Percentiles rank a stretch among this genome's conserved stretches.
phyloP scores from a whole-genome alignment of 2,888 invertebrate genomes.

The Mesoligia furuncula region DNA sequence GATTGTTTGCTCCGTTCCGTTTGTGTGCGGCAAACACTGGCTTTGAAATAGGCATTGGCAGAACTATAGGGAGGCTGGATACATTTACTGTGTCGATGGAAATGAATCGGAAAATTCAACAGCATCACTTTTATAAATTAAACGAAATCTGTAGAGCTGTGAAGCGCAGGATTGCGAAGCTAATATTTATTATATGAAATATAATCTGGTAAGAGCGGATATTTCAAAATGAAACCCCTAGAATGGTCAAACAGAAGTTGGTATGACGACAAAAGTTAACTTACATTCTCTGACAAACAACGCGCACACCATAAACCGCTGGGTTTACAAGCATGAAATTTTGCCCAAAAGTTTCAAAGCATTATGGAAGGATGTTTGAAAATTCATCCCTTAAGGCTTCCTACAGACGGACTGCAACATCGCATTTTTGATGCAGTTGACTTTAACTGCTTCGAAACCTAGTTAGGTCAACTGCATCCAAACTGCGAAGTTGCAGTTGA shows the following conservation, averaged over 20 bases:
- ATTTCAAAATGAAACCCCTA: background rate
- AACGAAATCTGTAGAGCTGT: background rate
- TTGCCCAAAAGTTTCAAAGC: background rate
- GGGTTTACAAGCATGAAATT: background rate
- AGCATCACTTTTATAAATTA: conserved; percentile 14
- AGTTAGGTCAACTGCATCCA: too few species aligned
- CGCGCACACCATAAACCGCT: background rate
- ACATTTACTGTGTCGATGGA: conserved; percentile 27
- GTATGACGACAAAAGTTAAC: background rate
- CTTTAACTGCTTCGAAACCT: too few species aligned
- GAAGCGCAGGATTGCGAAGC: background rate
- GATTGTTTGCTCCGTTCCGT: conserved; percentile 56
- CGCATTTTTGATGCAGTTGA: too few species aligned
- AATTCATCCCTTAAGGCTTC: background rate
- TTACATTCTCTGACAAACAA: background rate
- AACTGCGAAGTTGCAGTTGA: too few species aligned
- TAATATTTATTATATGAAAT: background rate
- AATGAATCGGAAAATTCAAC: conserved; percentile 22
- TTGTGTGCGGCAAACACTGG: conserved; percentile 59
- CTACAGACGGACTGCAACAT: too few species aligned
- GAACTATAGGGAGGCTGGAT: conserved; percentile 24
- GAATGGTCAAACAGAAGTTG: background rate
- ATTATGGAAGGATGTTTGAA: background rate
- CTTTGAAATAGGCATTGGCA: conserved; percentile 58
- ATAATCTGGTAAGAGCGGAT: background rate